A percentile compares a stretch with the other conserved stretches of the same genome.
phyloP scores from a whole-genome alignment of 2,113 vertebrate species.

The Tupaia tana region DNA sequence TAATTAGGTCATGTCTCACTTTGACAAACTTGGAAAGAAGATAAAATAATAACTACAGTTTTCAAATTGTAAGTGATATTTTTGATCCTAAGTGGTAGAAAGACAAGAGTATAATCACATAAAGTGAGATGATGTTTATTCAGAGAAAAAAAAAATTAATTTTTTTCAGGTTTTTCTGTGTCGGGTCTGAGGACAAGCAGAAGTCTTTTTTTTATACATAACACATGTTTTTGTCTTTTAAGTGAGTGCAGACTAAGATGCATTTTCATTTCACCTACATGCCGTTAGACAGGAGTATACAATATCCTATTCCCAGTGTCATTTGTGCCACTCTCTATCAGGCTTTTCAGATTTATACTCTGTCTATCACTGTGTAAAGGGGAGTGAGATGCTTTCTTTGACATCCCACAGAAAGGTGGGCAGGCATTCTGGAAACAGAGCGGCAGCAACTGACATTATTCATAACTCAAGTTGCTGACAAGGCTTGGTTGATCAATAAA shows the following conservation, averaged over 20 bases:
- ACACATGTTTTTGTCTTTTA: neutral
- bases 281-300: neutral
- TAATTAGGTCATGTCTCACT: neutral
- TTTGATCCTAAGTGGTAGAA: neutral
- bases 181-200: neutral
- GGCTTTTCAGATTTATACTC: neutral
- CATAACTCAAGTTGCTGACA: constrained; percentile 46
- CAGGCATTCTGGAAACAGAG: neutral
- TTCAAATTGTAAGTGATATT: neutral
- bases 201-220: neutral
- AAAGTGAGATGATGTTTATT: neutral
- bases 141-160: neutral
- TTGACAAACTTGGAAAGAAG: neutral
- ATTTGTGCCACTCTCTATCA: neutral
- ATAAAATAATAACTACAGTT: neutral
- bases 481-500: constrained; percentile 61
- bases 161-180: neutral
- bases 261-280: neutral
- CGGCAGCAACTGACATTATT: constrained; percentile 42
- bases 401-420: neutral
- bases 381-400: neutral
- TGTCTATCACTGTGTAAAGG: neutral
- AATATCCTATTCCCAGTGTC: neutral
- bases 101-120: neutral
- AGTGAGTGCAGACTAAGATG: neutral